A percentile compares a stretch with the other conserved stretches of the same genome.
Evolutionary conservation across 2,113 vertebrate genomes (phyloP).

Genomic region (Callochromis pleurospilus): DNA sequence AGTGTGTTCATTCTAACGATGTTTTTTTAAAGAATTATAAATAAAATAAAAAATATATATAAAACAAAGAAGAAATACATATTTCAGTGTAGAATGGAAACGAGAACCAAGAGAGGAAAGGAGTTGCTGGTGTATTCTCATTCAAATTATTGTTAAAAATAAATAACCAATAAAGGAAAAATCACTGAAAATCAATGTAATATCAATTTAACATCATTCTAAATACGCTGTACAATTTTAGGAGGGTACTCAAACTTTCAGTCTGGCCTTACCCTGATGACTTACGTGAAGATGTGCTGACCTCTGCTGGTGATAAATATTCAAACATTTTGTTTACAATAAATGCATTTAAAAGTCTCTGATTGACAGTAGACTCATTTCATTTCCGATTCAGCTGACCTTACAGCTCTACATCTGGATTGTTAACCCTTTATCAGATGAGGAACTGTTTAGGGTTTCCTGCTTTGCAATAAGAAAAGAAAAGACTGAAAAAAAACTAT

Average conservation of each 20-base stretch:
- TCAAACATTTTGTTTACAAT: background rate
- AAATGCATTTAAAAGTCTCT: background rate
- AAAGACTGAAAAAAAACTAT: rapidly evolving
- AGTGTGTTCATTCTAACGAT: slow-evolving; percentile 8
- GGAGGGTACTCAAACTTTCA: background rate
- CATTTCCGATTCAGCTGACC: background rate
- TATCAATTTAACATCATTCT: background rate
- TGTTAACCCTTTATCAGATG: background rate
- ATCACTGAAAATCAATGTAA: background rate
- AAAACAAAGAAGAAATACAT: background rate
- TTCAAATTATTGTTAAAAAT: background rate
- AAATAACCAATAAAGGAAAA: background rate
- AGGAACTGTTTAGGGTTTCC: background rate
- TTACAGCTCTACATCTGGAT: background rate
- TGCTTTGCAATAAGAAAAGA: background rate
- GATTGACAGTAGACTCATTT: background rate
- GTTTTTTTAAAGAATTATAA: background rate
- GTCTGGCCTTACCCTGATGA: background rate
- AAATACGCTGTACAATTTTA: background rate
- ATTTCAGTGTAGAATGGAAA: background rate
- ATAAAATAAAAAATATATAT: background rate
- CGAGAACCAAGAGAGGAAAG: background rate
- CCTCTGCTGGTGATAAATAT: slow-evolving; percentile 57
- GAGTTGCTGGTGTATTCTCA: background rate
- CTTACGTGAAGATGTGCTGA: slow-evolving; percentile 40